phyloP scores from a whole-genome alignment of 2,888 invertebrate species.

The Onchidella celtica region DNA sequence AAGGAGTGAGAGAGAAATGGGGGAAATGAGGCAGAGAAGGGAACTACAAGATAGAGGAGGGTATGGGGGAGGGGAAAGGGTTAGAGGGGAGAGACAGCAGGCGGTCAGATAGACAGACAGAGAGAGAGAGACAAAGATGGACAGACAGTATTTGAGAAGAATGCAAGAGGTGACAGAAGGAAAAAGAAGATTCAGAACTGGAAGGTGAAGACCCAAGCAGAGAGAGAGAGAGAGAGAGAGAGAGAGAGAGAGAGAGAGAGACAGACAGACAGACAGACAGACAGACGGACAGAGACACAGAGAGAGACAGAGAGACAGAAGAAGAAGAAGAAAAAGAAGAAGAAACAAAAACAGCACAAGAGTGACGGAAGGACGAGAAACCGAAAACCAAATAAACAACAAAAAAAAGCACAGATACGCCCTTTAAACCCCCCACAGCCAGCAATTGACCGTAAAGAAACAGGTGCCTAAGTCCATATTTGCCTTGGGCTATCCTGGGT shows the following conservation, averaged over 20 bases:
- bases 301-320: not conserved
- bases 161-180: not conserved
- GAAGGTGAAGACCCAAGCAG: no score
- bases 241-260: constrained; percentile 7
- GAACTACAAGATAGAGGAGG: not conserved
- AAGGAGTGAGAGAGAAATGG: no score
- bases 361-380: not conserved
- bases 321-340: not conserved
- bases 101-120: no score
- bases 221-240: no score
- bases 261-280: not conserved
- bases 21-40: not conserved
- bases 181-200: not conserved
- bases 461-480: no score
- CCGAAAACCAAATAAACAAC: not conserved
- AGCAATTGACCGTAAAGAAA: no score
- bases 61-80: not conserved
- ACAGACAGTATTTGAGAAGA: not conserved
- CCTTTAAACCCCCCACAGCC: not conserved
- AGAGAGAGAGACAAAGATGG: not conserved
- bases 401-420: not conserved
- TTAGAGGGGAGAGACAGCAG: not conserved
- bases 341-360: not conserved
- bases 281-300: no score
- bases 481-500: no score